phyloP scores from a whole-genome alignment of 2,888 invertebrate genomes.

The Stegana nigrithorax region DNA sequence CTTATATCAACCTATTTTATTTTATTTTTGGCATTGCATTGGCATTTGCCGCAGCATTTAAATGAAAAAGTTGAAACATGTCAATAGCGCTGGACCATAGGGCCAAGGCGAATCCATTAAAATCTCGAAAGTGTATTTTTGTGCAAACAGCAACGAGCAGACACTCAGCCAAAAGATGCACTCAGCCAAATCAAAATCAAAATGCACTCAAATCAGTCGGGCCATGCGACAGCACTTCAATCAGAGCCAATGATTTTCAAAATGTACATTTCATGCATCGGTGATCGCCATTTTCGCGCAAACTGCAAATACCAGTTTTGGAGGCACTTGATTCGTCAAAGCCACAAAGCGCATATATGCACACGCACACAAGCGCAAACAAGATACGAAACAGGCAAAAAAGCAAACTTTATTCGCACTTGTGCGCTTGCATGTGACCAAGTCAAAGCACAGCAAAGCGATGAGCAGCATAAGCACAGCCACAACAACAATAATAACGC shows the following conservation, averaged over 20 bases:
- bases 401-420: too few relatives aligned
- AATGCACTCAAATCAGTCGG: too few relatives aligned
- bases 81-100: too few relatives aligned
- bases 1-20: too few relatives aligned
- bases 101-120: too few relatives aligned
- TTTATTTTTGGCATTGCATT: too few relatives aligned
- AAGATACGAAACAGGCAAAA: conserved; percentile 10
- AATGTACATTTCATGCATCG: not conserved
- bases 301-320: conserved; percentile 28
- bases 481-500: not conserved
- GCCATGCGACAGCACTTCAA: too few relatives aligned
- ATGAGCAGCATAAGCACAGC: not conserved
- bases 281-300: conserved; percentile 52
- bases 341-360: conserved; percentile 15
- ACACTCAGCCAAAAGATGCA: not conserved
- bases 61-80: too few relatives aligned
- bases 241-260: not conserved
- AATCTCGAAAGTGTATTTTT: not conserved
- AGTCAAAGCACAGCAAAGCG: not conserved
- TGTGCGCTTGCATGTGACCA: conserved; percentile 12
- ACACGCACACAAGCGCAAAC: not conserved
- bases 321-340: conserved; percentile 12
- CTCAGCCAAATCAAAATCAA: not conserved
- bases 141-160: not conserved
- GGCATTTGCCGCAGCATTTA: too few relatives aligned